phyloP scores from a whole-genome alignment of 37 sponge, comb jelly and placozoan genomes.

The Aplysina aerophoba region DNA sequence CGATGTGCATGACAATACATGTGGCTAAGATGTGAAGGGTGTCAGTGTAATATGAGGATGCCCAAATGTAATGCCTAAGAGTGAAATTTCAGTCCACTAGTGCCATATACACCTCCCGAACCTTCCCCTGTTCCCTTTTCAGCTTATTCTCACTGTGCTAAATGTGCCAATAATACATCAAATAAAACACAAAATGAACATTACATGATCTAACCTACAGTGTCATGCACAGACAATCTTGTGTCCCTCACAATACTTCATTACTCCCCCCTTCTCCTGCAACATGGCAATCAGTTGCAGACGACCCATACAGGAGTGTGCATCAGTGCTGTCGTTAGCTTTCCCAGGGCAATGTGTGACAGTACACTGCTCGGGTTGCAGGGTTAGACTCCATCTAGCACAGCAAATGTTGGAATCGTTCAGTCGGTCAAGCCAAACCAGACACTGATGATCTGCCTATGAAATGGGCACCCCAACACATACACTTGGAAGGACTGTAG shows the following conservation, averaged over 20 bases:
- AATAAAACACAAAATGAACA: too few species aligned
- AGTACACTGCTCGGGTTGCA: slow-evolving; percentile 43
- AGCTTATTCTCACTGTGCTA: too few species aligned
- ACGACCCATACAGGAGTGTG: background rate
- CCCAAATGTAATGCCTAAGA: too few species aligned
- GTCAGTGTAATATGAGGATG: too few species aligned
- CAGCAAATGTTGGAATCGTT: slow-evolving; percentile 43
- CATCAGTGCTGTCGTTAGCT: slow-evolving; percentile 40
- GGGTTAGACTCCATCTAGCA: slow-evolving; percentile 43
- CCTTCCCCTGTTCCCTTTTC: too few species aligned
- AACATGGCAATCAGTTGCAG: background rate
- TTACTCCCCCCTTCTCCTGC: slow-evolving; percentile 54
- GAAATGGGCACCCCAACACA: slow-evolving; percentile 41
- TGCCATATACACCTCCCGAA: too few species aligned
- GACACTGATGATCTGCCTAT: slow-evolving; percentile 46
- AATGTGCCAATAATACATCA: too few species aligned
- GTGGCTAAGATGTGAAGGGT: too few species aligned
- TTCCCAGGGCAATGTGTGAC: slow-evolving; percentile 15
- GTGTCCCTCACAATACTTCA: background rate
- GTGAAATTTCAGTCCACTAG: too few species aligned
- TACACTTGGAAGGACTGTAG: slow-evolving; percentile 29
- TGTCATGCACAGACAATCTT: too few species aligned
- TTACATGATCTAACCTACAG: too few species aligned
- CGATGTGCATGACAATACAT: too few species aligned
- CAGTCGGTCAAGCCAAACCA: slow-evolving; percentile 37